A percentile compares a stretch with the other conserved stretches of the same genome.
These are phyloP conservation scores for Phortica variegata DNA, from an alignment of 1,140 invertebrate species.

Conservation along the genomic window DNA sequence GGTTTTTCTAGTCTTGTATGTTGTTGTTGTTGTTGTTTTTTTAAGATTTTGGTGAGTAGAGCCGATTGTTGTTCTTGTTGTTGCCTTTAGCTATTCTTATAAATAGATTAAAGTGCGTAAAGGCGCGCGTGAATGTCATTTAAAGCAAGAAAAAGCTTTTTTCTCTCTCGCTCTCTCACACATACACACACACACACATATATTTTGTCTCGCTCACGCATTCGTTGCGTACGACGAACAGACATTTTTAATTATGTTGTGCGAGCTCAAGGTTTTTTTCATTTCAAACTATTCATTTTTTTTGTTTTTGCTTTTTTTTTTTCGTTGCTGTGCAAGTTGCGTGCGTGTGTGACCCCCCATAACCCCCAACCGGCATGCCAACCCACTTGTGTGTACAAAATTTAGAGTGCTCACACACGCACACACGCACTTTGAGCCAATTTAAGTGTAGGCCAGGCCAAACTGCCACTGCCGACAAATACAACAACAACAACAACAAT, in stretches of 20 bases:
- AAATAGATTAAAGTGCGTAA: too few species aligned
- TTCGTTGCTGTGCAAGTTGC: constrained; percentile 48
- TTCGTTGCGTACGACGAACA: too few species aligned
- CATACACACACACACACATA: too few species aligned
- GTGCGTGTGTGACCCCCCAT: too few species aligned
- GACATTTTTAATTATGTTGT: constrained; percentile 54
- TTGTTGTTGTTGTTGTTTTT: constrained; percentile 8
- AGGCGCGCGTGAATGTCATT: constrained; percentile 48
- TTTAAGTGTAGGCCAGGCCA: constrained; percentile 38
- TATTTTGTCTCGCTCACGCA: too few species aligned
- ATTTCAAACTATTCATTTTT: constrained; percentile 27
- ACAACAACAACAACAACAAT: too few species aligned
- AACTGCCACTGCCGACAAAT: constrained; percentile 16
- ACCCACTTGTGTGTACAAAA: too few species aligned
- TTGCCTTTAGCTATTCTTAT: too few species aligned
- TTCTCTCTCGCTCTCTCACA: too few species aligned
- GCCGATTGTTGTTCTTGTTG: too few species aligned
- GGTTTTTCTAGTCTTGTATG: constrained; percentile 16
- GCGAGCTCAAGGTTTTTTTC: constrained; percentile 51
- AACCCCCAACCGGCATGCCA: too few species aligned
- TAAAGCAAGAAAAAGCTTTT: constrained; percentile 45
- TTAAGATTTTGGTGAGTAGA: constrained; percentile 42
- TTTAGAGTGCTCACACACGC: too few species aligned
- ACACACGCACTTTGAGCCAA: constrained; percentile 43
- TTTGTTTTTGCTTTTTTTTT: constrained; percentile 17